Evolutionary conservation across 2,888 invertebrate genomes (phyloP), one percentile per base, ranked within the genome.

Genomic region (Chouioia cunea): DNA sequence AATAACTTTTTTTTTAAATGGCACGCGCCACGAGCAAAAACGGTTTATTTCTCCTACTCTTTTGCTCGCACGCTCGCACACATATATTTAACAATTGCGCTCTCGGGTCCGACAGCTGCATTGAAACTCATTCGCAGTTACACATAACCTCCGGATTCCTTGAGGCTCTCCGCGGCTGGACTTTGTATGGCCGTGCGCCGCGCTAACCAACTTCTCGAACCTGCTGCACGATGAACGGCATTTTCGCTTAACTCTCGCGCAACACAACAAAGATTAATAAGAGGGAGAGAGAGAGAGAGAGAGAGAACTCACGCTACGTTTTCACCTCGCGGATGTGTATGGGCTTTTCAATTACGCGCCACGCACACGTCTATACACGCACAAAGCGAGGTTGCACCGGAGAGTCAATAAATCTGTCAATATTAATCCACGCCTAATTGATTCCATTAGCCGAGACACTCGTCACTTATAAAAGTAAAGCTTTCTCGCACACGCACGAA

Each of bases 341-440:
- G 74, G 70, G 54, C 63, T 76, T 77, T 79, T 77, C 77, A 76
- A 78, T 79, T 77, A 76, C 77, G 76, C 75, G 15, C 46, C 46
- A 54, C 56, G 46, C 44, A 50, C 36, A 20, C 27, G 69, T 72
- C 73, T 74, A 70, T 75, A 73, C 73, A 71, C 62, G 74, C 73
- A 77, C 77, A 79, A 79, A 78, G 77, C 67, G 46, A 22, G 20
- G 22, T 36, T 36, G 36, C 50, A 18, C 16, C 8, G 20, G 74
- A 75, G 69, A 77, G 76, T 78, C 79, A 77, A 81, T 81, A 79
- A 79, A 81, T 79, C 80, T 78, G 78, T 78, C 80, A 78, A 80
- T 81, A 81, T 79, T 79, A 78, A 79, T 79, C 74, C 77, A 75
- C 75, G 75, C 76, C 77, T 79, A 80, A 81, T 81, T 80, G 79